Percentiles rank a stretch among this genome's conserved stretches.
These are phyloP conservation scores for Agonum fuliginosum DNA, from an alignment of 2,888 invertebrate genomes.

Conservation along the genomic window DNA sequence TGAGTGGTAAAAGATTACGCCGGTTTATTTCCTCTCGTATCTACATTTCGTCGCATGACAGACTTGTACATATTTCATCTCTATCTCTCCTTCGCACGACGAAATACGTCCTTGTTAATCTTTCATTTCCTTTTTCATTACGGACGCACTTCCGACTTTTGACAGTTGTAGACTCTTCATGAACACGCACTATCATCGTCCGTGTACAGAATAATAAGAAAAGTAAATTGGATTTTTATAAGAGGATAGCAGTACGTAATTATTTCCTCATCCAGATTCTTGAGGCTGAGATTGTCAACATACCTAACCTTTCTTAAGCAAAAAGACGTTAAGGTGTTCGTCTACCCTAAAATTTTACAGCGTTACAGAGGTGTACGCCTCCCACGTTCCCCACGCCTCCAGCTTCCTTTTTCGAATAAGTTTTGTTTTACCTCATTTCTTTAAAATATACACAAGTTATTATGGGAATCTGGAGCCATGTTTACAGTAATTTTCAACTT, in stretches of 20 bases:
- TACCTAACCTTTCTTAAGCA: neutral
- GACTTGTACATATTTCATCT: constrained; percentile 36
- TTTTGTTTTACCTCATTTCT: too few species aligned
- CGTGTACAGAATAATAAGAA: neutral
- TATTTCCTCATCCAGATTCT: constrained; percentile 1
- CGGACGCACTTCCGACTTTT: constrained; percentile 26
- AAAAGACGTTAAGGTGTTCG: neutral
- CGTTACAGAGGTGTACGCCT: too few species aligned
- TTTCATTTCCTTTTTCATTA: constrained; percentile 42
- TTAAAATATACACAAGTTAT: too few species aligned
- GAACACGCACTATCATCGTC: constrained; percentile 14
- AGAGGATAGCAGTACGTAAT: constrained; percentile 4
- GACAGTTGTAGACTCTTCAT: constrained; percentile 6
- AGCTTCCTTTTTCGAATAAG: too few species aligned
- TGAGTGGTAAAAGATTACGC: constrained; percentile 5
- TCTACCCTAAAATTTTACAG: neutral
- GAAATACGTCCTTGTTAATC: constrained; percentile 20
- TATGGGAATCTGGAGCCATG: too few species aligned
- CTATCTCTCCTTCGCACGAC: constrained; percentile 31
- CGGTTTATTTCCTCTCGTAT: constrained; percentile 5
- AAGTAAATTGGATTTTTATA: neutral
- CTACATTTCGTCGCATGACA: constrained; percentile 28
- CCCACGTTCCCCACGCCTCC: too few species aligned
- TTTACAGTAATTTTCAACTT: too few species aligned
- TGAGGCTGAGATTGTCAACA: neutral